Evolutionary conservation across 2,797 vertebrate species (phyloP), one percentile per base, ranked within the genome.

Genomic region (Poeciliopsis presidionis): DNA sequence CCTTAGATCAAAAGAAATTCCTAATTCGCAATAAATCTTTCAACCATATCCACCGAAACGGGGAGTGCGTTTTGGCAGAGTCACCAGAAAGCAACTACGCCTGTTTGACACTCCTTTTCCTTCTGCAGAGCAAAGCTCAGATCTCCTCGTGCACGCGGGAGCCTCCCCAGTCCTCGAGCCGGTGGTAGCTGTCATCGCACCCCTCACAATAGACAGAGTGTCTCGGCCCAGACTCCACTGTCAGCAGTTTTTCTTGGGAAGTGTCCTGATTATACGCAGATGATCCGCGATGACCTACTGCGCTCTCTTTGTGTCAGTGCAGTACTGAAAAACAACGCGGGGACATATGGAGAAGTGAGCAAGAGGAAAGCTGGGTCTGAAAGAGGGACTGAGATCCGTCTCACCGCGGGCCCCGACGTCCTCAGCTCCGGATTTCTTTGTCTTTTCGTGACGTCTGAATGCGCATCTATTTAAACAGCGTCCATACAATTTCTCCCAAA

Each of bases 61-160:
- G 89, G 93, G 92, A 91, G 93, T 87, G 84, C 89, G 84, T 91
- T 92, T 89, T 90, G 77, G 36, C 82, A 82, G 74, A 74, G 75
- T 80, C 61, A 5, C 61, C 74, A 70, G 59, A 45, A 59, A 74
- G 71, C 81, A 67, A 71, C 13, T 0, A 71, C 53, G 25, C 45
- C 36, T 28, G 49, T 75, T 73, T 86, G 83, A 83, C 75, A 36
- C 82, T 81, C 86, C 67, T 20, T 25, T 72, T 85, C 53, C 72
- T 12, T 73, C 49, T 65, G 59, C 28, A 0, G 46, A 63, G 71
- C 8, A 20, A 49, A 77, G 49, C 81, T 75, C 73, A 22, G 70
- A 55, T 57, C 57, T 86, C 46, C 72, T 86, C 86, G 77, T 74
- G 80, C 87, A 53, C 90, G 86, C 55, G 59, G 16, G 74, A 75